These are phyloP conservation scores for Caligus rogercresseyi DNA, from an alignment of 1,140 invertebrate species.

Conservation along the genomic window DNA sequence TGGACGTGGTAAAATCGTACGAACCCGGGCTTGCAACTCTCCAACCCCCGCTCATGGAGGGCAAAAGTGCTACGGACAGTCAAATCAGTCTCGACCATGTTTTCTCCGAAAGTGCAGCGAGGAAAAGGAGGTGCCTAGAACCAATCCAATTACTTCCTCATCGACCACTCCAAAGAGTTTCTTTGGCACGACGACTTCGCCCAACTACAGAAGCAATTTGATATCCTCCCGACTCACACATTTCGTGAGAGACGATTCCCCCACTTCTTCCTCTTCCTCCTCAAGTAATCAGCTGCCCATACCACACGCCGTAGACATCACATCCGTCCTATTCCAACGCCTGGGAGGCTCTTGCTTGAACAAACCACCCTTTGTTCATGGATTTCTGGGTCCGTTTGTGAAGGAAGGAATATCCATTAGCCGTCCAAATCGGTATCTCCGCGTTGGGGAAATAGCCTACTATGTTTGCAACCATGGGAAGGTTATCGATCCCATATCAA, in stretches of 20 bases:
- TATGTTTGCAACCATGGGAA: slow-evolving; percentile 1
- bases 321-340: background rate
- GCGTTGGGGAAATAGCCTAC: background rate
- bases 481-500: background rate
- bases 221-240: background rate
- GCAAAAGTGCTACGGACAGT: slow-evolving; percentile 26
- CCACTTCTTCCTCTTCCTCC: background rate
- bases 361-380: background rate
- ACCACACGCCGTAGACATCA: background rate
- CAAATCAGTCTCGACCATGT: slow-evolving; percentile 33
- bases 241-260: background rate
- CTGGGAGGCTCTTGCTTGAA: background rate
- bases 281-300: too few species aligned
- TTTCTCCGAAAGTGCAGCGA: background rate
- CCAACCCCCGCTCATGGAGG: slow-evolving; percentile 29
- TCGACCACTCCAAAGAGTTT: background rate
- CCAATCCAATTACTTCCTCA: background rate
- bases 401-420: background rate
- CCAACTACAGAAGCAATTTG: background rate
- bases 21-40: slow-evolving; percentile 28
- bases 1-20: slow-evolving; percentile 40
- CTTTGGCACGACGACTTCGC: background rate
- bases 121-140: background rate
- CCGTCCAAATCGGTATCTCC: background rate
- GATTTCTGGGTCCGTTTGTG: slow-evolving; percentile 3